Conservation (phyloP, 2,797 vertebrate species). For the Rhabdomys pumilio region DNA sequence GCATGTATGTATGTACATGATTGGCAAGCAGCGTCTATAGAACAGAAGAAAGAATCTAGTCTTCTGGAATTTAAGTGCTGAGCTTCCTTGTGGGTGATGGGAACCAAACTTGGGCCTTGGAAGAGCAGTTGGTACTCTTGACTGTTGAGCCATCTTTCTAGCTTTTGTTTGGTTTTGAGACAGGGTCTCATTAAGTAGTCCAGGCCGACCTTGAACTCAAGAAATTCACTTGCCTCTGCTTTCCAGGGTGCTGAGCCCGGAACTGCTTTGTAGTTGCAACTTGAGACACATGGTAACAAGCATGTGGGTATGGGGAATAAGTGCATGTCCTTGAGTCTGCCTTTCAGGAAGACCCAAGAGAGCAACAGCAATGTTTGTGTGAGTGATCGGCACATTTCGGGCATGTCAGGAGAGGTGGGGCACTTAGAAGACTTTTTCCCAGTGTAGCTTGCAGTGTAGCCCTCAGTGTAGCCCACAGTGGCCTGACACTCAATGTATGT, state of each 20-base stretch:
- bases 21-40: neutral
- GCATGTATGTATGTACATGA: neutral
- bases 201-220: neutral
- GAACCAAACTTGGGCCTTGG: neutral
- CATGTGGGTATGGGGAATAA: neutral
- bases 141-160: neutral
- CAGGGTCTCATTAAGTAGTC: neutral
- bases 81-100: neutral
- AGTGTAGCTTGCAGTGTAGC: neutral
- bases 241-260: neutral
- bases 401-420: neutral
- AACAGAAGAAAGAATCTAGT: neutral
- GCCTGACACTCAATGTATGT: neutral
- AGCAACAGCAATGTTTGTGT: neutral
- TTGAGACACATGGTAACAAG: neutral
- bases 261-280: neutral
- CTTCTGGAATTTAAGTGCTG: neutral
- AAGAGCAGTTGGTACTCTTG: neutral
- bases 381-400: neutral
- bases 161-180: neutral
- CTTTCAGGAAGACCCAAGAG: neutral
- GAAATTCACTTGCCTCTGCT: neutral
- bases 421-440: neutral
- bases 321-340: neutral
- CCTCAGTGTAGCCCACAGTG: neutral